A percentile compares a stretch with the other conserved stretches of the same genome.
Evolutionary conservation across 2,888 invertebrate genomes (phyloP).

Genomic region (Crematogaster levior): DNA sequence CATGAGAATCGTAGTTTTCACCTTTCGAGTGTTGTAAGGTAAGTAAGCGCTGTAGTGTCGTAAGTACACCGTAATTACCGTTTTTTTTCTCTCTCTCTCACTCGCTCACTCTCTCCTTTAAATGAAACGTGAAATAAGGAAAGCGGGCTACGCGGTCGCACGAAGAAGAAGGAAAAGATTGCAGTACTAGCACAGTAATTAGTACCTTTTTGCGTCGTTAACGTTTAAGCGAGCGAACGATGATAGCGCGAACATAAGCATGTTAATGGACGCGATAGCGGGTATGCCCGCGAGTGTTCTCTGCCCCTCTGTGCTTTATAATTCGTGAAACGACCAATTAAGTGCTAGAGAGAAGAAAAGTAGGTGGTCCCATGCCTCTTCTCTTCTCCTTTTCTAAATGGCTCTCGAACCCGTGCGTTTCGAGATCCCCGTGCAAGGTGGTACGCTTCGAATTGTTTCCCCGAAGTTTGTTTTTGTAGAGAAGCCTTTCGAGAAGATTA

Average conservation of each 20-base stretch:
- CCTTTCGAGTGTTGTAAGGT: background rate
- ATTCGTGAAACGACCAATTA: conserved; percentile 83
- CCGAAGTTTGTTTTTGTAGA: background rate
- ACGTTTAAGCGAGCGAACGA: conserved; percentile 57
- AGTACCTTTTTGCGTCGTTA: conserved; percentile 72
- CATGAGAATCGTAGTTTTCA: conserved; percentile 24
- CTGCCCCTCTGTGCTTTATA: conserved; percentile 69
- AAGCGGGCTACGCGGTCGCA: conserved; percentile 55
- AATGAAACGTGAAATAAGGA: conserved; percentile 65
- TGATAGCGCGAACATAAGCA: conserved; percentile 70
- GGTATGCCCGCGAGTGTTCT: conserved; percentile 37
- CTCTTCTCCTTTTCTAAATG: background rate
- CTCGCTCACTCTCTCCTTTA: background rate
- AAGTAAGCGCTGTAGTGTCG: conserved; percentile 16
- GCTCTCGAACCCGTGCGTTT: background rate
- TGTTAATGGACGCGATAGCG: conserved; percentile 81
- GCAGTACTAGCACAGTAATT: conserved; percentile 62
- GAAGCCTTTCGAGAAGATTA: conserved; percentile 12
- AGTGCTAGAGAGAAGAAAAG: conserved; percentile 79
- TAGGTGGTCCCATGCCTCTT: conserved; percentile 61
- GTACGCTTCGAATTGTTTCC: background rate
- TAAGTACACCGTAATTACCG: conserved; percentile 11
- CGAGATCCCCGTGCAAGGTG: conserved; percentile 9
- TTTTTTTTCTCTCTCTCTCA: background rate
- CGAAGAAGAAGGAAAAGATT: conserved; percentile 43